Percentiles rank a stretch among this genome's conserved stretches.
Conservation (phyloP, 2,797 vertebrate species). For the Tokudaia muenninki region DNA sequence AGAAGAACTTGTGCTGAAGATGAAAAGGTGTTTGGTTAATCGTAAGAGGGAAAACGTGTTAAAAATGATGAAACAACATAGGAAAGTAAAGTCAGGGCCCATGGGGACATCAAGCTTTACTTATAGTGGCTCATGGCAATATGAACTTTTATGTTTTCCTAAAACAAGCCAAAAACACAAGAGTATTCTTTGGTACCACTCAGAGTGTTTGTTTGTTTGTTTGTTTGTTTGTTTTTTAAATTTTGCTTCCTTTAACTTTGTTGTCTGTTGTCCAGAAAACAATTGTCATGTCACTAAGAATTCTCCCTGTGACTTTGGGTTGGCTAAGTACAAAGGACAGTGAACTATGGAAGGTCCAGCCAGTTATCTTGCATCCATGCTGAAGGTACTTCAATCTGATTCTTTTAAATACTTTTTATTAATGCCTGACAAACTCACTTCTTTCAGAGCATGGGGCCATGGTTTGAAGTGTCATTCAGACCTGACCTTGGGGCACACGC, state of each 20-base stretch:
- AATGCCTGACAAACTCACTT: conserved; percentile 72
- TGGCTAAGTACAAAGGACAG: conserved; percentile 64
- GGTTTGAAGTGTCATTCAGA: conserved; percentile 42
- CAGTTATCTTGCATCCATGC: conserved; percentile 43
- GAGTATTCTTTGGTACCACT: not conserved
- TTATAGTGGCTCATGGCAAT: conserved; percentile 39
- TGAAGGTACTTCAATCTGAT: conserved; percentile 64
- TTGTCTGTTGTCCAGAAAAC: not conserved
- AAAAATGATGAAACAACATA: conserved; percentile 63
- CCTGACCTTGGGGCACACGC: too few relatives aligned
- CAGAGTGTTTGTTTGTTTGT: not conserved
- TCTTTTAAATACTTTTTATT: conserved; percentile 67
- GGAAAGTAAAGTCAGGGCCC: conserved; percentile 19
- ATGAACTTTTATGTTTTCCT: not conserved
- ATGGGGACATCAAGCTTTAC: conserved; percentile 33
- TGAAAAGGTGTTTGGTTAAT: conserved; percentile 53
- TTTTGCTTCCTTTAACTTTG: conserved; percentile 57
- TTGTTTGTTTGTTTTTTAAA: not conserved
- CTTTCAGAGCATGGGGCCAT: conserved; percentile 40
- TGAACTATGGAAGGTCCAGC: conserved; percentile 50
- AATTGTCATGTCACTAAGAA: conserved; percentile 74
- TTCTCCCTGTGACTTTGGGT: conserved; percentile 61
- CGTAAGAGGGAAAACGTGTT: conserved; percentile 69
- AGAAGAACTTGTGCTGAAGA: conserved; percentile 70
- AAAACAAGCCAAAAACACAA: not conserved